Evolutionary conservation across 2,888 invertebrate species (phyloP).

Genomic region (Siphonodentalium dalli): DNA sequence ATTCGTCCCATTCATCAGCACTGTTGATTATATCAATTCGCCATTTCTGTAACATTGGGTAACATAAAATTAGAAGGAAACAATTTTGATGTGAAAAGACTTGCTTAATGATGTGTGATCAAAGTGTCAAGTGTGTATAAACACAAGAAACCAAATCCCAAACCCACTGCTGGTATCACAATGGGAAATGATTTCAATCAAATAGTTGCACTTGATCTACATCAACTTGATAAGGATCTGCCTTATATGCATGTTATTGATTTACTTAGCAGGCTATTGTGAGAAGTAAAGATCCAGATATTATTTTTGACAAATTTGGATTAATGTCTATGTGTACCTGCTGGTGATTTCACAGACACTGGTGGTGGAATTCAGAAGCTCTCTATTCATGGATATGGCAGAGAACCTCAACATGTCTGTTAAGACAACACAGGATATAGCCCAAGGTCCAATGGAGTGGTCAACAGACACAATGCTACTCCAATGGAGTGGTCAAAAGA

Average conservation of each 20-base stretch:
- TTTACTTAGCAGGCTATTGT: background rate
- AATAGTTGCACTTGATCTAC: background rate
- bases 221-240: background rate
- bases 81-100: no score
- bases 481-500: no score
- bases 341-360: no score
- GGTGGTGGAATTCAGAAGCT: slow-evolving; percentile 17
- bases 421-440: slow-evolving; percentile 17
- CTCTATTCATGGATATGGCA: slow-evolving; percentile 9
- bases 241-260: background rate
- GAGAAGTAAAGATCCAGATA: background rate
- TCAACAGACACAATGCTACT: no score
- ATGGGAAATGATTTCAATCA: background rate
- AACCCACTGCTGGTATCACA: background rate
- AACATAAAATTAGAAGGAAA: no score
- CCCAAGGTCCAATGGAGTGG: slow-evolving; percentile 17
- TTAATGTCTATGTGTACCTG: background rate
- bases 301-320: no score
- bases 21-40: no score
- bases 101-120: background rate
- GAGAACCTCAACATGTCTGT: slow-evolving; percentile 15
- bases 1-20: no score
- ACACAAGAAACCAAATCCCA: background rate
- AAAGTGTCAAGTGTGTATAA: background rate
- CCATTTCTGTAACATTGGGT: no score